A percentile compares a stretch with the other conserved stretches of the same genome.
These are phyloP conservation scores for Oligia latruncula DNA, from an alignment of 2,888 invertebrate genomes.

Conservation along the genomic window DNA sequence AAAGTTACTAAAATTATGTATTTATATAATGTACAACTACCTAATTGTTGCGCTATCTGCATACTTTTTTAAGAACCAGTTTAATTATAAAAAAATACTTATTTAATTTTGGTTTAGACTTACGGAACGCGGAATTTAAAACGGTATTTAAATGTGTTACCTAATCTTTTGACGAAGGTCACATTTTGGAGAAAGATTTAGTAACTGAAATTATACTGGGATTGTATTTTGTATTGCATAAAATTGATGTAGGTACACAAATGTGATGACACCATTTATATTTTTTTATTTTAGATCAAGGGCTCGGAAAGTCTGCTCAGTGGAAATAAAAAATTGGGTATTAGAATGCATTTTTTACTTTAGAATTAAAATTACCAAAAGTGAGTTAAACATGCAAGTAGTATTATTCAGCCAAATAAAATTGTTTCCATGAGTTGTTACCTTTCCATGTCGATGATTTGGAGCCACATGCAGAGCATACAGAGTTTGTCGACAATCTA, in stretches of 20 bases:
- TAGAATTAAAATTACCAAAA: slow-evolving; percentile 43
- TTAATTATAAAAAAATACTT: background rate
- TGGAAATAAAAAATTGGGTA: slow-evolving; percentile 31
- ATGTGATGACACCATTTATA: background rate
- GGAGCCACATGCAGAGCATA: slow-evolving; percentile 11
- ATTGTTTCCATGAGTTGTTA: slow-evolving; percentile 22
- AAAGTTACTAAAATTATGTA: slow-evolving; percentile 4
- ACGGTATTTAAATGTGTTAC: background rate
- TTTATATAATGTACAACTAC: background rate
- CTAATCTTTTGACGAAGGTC: slow-evolving; percentile 21
- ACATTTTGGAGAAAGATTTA: slow-evolving; percentile 21
- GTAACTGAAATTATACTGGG: slow-evolving; percentile 2
- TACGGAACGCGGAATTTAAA: slow-evolving; percentile 8
- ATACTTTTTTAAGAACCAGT: background rate
- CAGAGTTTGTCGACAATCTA: slow-evolving; percentile 16
- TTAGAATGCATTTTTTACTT: slow-evolving; percentile 42
- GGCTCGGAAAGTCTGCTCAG: slow-evolving; percentile 17
- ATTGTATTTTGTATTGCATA: slow-evolving; percentile 8
- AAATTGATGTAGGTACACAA: background rate
- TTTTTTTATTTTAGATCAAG: slow-evolving; percentile 20
- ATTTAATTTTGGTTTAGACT: background rate
- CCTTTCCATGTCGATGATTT: slow-evolving; percentile 37
- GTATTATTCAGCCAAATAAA: slow-evolving; percentile 58
- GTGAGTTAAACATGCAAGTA: slow-evolving; percentile 49
- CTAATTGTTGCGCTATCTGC: background rate